phyloP scores from a whole-genome alignment of 2,797 vertebrate species.

The Pipistrellus nathusii region DNA sequence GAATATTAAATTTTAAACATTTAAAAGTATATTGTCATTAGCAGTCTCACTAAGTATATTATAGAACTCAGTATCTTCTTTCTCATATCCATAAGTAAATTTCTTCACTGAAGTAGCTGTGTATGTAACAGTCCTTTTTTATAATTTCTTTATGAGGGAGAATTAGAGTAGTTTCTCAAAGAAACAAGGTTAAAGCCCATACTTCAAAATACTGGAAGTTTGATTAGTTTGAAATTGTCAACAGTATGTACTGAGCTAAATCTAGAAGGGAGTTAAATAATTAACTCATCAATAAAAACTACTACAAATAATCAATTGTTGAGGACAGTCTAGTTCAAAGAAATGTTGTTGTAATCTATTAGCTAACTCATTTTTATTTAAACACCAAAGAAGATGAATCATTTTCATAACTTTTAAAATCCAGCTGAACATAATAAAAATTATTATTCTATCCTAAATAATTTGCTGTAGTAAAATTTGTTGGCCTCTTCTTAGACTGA shows the following conservation, averaged over 20 bases:
- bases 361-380: background rate
- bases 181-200: background rate
- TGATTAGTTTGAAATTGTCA: conserved; percentile 43
- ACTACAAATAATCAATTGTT: background rate
- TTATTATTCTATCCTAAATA: background rate
- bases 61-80: background rate
- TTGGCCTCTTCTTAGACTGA: background rate
- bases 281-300: background rate
- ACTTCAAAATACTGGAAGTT: conserved; percentile 1
- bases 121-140: background rate
- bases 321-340: background rate
- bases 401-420: background rate
- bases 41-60: background rate
- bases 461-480: background rate
- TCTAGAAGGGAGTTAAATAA: background rate
- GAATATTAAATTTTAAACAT: background rate
- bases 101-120: background rate
- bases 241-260: background rate
- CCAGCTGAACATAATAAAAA: background rate
- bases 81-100: background rate
- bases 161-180: background rate
- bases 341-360: background rate
- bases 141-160: background rate
- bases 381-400: background rate
- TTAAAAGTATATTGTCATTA: background rate